phyloP scores from a whole-genome alignment of 2,888 invertebrate species.

The Ectemnius continuus region DNA sequence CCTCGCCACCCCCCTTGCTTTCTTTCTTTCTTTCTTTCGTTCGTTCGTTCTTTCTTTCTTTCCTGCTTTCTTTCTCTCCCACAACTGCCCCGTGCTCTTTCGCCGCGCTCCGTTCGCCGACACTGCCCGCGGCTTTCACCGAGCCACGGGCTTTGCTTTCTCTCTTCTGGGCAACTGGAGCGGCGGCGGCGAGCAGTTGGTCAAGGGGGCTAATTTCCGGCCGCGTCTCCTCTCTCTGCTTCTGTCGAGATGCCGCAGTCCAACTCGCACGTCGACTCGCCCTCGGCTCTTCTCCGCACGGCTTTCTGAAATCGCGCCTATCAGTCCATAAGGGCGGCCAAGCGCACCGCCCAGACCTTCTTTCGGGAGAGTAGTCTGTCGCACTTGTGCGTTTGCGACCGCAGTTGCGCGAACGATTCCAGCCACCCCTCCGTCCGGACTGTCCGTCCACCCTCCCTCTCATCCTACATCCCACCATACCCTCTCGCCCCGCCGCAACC shows the following conservation, averaged over 20 bases:
- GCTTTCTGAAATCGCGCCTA: constrained; percentile 12
- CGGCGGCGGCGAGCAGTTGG: constrained; percentile 42
- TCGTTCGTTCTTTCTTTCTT: too few relatives aligned
- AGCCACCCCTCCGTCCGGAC: constrained; percentile 8
- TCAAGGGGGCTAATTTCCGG: constrained; percentile 59
- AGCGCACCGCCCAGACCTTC: constrained; percentile 73
- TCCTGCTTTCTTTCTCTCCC: constrained; percentile 4
- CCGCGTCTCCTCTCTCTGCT: constrained; percentile 53
- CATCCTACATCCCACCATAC: neutral
- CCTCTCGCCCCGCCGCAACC: constrained; percentile 22
- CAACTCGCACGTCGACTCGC: constrained; percentile 6
- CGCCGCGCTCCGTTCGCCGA: constrained; percentile 18
- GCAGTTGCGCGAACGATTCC: constrained; percentile 76
- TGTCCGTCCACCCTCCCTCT: constrained; percentile 75
- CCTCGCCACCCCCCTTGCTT: constrained; percentile 12
- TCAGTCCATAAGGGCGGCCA: constrained; percentile 65
- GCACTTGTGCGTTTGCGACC: constrained; percentile 49
- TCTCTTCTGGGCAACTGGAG: constrained; percentile 17
- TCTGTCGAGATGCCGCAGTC: constrained; percentile 44
- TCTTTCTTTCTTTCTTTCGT: neutral
- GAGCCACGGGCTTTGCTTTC: neutral
- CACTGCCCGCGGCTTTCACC: constrained; percentile 34
- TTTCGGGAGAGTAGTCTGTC: constrained; percentile 78
- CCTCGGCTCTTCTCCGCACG: constrained; percentile 21
- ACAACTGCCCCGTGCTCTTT: constrained; percentile 4